Conservation (phyloP, 2,797 vertebrate genomes). For the Hipposideros larvatus region DNA sequence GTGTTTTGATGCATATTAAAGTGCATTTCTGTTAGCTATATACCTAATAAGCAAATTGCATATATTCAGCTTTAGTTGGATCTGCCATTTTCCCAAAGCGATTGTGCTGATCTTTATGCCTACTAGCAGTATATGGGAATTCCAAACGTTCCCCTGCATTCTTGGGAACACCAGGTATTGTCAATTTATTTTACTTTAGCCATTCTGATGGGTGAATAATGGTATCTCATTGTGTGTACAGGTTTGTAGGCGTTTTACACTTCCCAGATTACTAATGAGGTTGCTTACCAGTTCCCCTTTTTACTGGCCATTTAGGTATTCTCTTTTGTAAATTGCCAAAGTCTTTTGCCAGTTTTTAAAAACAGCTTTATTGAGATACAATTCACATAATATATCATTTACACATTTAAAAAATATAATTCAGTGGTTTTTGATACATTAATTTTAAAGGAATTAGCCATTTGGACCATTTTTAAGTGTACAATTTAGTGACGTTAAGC, state of each 20-base stretch:
- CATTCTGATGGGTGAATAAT: not conserved
- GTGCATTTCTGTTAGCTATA: not conserved
- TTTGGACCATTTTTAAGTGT: not conserved
- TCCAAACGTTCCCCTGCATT: not conserved
- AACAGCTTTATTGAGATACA: not conserved
- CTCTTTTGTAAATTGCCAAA: not conserved
- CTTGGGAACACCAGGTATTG: not conserved
- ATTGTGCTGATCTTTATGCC: not conserved
- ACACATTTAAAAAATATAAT: not conserved
- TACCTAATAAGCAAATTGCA: not conserved
- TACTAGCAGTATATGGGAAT: not conserved
- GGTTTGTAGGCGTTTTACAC: not conserved
- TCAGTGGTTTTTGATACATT: not conserved
- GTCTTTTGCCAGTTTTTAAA: not conserved
- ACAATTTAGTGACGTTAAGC: not conserved
- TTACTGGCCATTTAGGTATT: not conserved
- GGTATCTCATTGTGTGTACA: not conserved
- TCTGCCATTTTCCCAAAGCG: not conserved
- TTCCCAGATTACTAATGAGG: not conserved
- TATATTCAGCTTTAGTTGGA: not conserved
- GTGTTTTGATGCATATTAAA: not conserved
- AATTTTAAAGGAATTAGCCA: slow-evolving; percentile 27
- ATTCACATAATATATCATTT: not conserved
- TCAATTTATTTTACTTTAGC: not conserved
- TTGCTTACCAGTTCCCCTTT: not conserved